These are phyloP conservation scores for Archaeoteleia sp. DNA, from an alignment of 2,888 invertebrate species.

Conservation along the genomic window DNA sequence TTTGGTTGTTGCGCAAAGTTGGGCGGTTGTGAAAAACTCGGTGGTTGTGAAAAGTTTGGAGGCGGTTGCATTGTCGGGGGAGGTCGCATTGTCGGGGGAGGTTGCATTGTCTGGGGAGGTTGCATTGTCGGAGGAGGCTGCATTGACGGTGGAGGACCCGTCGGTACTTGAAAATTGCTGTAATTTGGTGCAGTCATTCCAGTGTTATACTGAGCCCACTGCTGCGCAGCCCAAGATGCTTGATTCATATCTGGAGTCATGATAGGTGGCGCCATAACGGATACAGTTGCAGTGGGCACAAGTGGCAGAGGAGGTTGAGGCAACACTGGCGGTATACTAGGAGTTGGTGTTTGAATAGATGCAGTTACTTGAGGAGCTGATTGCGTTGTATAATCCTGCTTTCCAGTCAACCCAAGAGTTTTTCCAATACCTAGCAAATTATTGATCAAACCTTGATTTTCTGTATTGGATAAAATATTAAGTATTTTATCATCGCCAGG, in stretches of 20 bases:
- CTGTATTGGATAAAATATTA: constrained; percentile 70
- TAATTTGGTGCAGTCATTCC: constrained; percentile 57
- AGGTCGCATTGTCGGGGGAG: constrained; percentile 41
- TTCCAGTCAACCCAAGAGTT: constrained; percentile 69
- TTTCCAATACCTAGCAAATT: constrained; percentile 72
- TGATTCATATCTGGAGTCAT: constrained; percentile 62
- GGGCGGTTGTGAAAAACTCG: constrained; percentile 54
- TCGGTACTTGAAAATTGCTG: constrained; percentile 48
- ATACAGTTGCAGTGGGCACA: constrained; percentile 21
- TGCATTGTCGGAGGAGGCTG: constrained; percentile 49
- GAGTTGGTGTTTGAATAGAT: constrained; percentile 41
- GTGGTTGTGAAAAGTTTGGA: constrained; percentile 58
- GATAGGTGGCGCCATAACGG: constrained; percentile 52
- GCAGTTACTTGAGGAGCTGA: constrained; percentile 22
- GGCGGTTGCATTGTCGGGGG: constrained; percentile 37
- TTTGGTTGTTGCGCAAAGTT: constrained; percentile 58
- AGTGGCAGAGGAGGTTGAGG: constrained; percentile 36
- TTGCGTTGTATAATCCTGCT: constrained; percentile 57
- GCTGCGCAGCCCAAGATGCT: constrained; percentile 67
- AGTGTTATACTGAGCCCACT: constrained; percentile 69
- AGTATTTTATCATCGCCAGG: constrained; percentile 71
- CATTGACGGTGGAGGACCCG: constrained; percentile 48
- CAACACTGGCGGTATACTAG: constrained; percentile 34
- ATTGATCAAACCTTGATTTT: constrained; percentile 72
- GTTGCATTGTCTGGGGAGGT: constrained; percentile 41